Percentiles rank a stretch among this genome's conserved stretches.
phyloP scores from a whole-genome alignment of 2,888 invertebrate genomes.

The Thysanoteuthis rhombus region DNA sequence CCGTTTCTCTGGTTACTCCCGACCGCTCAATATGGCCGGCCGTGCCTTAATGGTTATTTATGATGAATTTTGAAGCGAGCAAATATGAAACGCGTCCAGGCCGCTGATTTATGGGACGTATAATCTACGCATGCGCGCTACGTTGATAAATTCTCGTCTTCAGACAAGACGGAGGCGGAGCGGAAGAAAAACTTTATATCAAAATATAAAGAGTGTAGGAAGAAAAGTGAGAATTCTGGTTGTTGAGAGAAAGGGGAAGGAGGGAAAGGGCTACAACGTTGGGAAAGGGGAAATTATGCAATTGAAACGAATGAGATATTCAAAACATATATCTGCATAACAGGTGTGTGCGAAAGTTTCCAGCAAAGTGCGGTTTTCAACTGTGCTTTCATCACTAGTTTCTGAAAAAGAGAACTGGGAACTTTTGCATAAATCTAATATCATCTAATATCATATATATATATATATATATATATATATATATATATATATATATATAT shows the following conservation, averaged over 20 bases:
- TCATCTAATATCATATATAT: too few relatives aligned
- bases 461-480: too few relatives aligned
- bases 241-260: background rate
- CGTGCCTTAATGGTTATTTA: background rate
- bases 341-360: too few relatives aligned
- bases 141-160: background rate
- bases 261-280: too few relatives aligned
- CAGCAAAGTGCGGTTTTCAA: too few relatives aligned
- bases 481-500: too few relatives aligned
- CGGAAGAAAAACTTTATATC: background rate
- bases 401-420: too few relatives aligned
- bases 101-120: slow-evolving; percentile 12
- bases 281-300: background rate
- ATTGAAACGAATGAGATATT: background rate
- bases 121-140: background rate
- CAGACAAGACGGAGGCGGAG: slow-evolving; percentile 12
- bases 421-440: too few relatives aligned
- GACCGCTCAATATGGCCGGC: background rate
- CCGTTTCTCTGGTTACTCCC: background rate
- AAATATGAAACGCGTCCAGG: slow-evolving; percentile 12
- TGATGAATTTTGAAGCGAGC: slow-evolving; percentile 12
- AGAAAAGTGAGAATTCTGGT: background rate
- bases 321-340: too few relatives aligned
- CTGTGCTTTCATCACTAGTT: too few relatives aligned
- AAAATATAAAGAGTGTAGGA: background rate